phyloP scores from a whole-genome alignment of 2,113 vertebrate genomes.

The Oplegnathus fasciatus region DNA sequence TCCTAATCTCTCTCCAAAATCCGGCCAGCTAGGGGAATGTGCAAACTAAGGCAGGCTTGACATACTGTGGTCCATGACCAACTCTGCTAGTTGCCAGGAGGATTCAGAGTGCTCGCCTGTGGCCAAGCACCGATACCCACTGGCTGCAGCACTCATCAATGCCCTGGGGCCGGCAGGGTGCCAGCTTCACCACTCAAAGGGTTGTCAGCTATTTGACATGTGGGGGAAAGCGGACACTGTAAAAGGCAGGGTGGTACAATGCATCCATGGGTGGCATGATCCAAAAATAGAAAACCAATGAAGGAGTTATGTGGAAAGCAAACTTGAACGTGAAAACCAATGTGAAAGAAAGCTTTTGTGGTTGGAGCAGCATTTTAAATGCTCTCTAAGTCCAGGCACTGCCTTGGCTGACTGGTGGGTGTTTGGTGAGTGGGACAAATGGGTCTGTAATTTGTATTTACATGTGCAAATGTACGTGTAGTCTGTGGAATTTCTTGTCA shows the following conservation, averaged over 20 bases:
- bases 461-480: neutral
- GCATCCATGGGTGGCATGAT: slow-evolving; percentile 68
- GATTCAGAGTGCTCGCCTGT: slow-evolving; percentile 52
- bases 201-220: slow-evolving; percentile 73
- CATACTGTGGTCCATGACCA: slow-evolving; percentile 69
- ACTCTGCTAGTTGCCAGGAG: slow-evolving; percentile 60
- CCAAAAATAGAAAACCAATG: slow-evolving; percentile 79
- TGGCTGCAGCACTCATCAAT: slow-evolving; percentile 61
- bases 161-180: slow-evolving; percentile 63
- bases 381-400: neutral
- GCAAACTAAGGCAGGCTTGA: slow-evolving; percentile 56
- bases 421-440: neutral
- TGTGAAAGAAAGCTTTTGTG: neutral
- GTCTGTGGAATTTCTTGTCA: neutral
- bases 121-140: slow-evolving; percentile 66
- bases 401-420: neutral
- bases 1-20: slow-evolving; percentile 55
- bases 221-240: slow-evolving; percentile 63
- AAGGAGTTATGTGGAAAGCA: slow-evolving; percentile 32
- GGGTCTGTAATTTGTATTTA: neutral
- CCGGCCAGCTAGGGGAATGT: slow-evolving; percentile 69
- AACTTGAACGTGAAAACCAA: slow-evolving; percentile 18
- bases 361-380: slow-evolving; percentile 9
- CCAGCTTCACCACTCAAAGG: slow-evolving; percentile 74
- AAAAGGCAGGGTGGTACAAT: slow-evolving; percentile 75